phyloP scores from a whole-genome alignment of 2,797 vertebrate genomes.

The Pipistrellus pygmaeus region DNA sequence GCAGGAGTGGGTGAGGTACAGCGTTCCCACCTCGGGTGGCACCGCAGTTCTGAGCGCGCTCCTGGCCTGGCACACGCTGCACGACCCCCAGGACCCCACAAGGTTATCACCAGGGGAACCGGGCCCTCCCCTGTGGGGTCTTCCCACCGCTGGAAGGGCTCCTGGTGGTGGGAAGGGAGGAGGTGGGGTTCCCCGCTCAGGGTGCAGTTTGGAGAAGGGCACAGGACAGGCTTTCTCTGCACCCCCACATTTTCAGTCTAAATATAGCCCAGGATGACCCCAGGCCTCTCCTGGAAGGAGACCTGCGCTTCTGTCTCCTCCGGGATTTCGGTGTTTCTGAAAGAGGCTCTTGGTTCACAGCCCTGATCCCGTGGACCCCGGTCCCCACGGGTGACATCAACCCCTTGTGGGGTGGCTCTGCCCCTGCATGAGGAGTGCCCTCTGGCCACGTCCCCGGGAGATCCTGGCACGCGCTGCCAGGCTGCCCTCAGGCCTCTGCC shows the following conservation, averaged over 20 bases:
- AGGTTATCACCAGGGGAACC: background rate
- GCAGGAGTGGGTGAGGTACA: rapidly evolving
- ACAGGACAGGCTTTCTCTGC: conserved; percentile 45
- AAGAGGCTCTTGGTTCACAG: background rate
- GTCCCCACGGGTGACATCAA: background rate
- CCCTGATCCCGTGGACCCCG: background rate
- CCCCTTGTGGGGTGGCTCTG: background rate
- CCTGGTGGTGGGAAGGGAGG: background rate
- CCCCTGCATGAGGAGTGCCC: background rate
- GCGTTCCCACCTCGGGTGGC: background rate
- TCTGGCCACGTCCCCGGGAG: background rate
- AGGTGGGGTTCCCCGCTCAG: background rate
- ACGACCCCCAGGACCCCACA: rapidly evolving
- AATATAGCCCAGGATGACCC: conserved; percentile 66
- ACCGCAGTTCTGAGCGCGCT: rapidly evolving
- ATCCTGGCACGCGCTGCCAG: background rate
- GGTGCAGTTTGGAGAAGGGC: background rate
- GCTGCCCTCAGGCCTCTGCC: background rate
- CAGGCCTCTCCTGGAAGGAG: background rate
- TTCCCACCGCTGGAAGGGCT: background rate
- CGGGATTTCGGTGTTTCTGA: background rate
- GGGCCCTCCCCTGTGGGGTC: no score
- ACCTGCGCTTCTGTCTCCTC: background rate
- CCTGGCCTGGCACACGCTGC: rapidly evolving
- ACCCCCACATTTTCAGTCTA: conserved; percentile 57